Conservation (phyloP, 1,140 invertebrate species). For the Epicauta chinensis region DNA sequence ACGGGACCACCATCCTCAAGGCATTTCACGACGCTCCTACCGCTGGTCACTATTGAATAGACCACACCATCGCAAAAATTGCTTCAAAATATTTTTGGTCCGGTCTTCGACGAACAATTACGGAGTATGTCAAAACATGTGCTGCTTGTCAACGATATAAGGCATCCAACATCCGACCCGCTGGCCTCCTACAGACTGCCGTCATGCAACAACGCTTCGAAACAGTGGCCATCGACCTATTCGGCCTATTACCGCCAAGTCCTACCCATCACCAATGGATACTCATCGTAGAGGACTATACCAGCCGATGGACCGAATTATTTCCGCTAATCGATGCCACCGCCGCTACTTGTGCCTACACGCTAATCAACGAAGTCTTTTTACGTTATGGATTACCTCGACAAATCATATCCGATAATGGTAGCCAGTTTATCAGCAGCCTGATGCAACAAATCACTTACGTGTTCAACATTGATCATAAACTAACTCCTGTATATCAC, state of each 20-base stretch:
- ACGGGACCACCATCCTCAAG: no score
- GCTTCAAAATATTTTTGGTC: conserved; percentile 29
- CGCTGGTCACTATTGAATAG: background rate
- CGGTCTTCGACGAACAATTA: conserved; percentile 30
- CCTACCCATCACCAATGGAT: conserved; percentile 15
- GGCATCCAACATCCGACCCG: conserved; percentile 24
- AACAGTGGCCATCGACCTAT: conserved; percentile 34
- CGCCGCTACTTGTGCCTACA: conserved; percentile 20
- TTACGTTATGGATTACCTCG: conserved; percentile 22
- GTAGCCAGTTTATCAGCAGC: conserved; percentile 21
- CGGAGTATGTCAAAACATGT: conserved; percentile 19
- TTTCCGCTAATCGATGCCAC: conserved; percentile 23
- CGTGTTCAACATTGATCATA: conserved; percentile 33
- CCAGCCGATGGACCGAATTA: conserved; percentile 26
- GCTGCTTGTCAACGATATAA: conserved; percentile 20
- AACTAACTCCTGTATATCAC: conserved; percentile 38
- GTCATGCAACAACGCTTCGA: conserved; percentile 26
- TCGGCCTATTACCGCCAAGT: conserved; percentile 22
- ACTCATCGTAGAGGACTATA: conserved; percentile 22
- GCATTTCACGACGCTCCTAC: conserved; percentile 2
- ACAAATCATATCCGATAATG: conserved; percentile 28
- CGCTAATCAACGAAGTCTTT: conserved; percentile 21
- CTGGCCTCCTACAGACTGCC: conserved; percentile 32
- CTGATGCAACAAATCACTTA: conserved; percentile 38
- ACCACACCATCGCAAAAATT: background rate